Conservation (phyloP, 2,888 invertebrate genomes). For the Peribatodes rhomboidaria region DNA sequence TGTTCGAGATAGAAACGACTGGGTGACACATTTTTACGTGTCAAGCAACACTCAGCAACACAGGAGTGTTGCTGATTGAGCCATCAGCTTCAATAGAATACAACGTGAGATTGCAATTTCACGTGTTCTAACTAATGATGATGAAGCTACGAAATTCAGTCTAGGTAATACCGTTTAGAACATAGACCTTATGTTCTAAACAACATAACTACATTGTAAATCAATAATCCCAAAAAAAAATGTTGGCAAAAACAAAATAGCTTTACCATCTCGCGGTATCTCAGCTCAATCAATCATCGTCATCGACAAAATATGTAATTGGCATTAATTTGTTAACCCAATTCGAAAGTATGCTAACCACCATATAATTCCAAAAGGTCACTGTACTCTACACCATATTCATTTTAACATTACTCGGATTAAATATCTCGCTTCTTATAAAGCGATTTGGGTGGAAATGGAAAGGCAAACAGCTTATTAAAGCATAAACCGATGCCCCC, state of each 20-base stretch:
- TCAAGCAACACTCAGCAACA: no score
- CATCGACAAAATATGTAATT: conserved; percentile 52
- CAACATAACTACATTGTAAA: not conserved
- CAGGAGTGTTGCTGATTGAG: no score
- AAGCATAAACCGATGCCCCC: conserved; percentile 43
- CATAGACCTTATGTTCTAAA: not conserved
- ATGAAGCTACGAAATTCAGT: not conserved
- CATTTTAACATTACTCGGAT: conserved; percentile 61
- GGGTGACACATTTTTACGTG: no score
- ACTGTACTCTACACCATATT: conserved; percentile 50
- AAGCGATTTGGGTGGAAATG: conserved; percentile 65
- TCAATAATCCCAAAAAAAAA: conserved; percentile 23
- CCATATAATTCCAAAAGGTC: conserved; percentile 58
- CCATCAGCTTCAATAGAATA: no score
- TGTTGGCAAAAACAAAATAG: conserved; percentile 21
- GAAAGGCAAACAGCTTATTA: conserved; percentile 51
- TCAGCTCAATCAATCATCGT: conserved; percentile 52
- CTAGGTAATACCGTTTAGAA: not conserved
- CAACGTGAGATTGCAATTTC: not conserved
- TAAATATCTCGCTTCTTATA: conserved; percentile 63
- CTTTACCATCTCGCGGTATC: conserved; percentile 25
- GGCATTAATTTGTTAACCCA: conserved; percentile 54
- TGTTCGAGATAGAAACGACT: no score
- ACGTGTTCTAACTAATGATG: not conserved
- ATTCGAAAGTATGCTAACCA: conserved; percentile 58